A percentile compares a stretch with the other conserved stretches of the same genome.
Evolutionary conservation across 2,888 invertebrate species (phyloP).

Genomic region (Campopleginae sp.): DNA sequence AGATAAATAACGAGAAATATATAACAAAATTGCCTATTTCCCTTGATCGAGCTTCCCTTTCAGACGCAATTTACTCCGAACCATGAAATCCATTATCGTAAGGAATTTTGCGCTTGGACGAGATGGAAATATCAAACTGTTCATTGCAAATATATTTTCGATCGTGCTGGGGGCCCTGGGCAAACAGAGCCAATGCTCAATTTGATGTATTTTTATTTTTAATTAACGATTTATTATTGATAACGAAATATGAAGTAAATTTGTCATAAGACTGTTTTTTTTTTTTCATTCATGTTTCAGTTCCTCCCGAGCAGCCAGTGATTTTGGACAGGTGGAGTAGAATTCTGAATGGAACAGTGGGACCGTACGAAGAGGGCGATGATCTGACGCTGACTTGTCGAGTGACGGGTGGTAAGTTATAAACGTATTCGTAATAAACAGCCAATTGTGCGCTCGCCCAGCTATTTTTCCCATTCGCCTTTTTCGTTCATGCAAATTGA

Average conservation of each 20-base stretch:
- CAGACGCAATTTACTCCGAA: background rate
- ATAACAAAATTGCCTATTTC: background rate
- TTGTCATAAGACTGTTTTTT: background rate
- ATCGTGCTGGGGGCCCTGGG: background rate
- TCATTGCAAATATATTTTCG: background rate
- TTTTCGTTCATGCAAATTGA: background rate
- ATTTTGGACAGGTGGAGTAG: slow-evolving; percentile 94
- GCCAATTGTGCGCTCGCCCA: background rate
- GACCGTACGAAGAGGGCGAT: slow-evolving; percentile 94
- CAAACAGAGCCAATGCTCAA: background rate
- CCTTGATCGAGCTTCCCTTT: background rate
- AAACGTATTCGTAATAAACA: slow-evolving; percentile 3
- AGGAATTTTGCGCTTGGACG: background rate
- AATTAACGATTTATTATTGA: background rate
- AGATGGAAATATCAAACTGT: background rate
- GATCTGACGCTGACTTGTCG: slow-evolving; percentile 94
- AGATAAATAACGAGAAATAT: background rate
- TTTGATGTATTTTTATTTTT: background rate
- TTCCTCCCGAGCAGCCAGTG: slow-evolving; percentile 94
- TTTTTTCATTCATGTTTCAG: slow-evolving; percentile 86
- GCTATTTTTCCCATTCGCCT: background rate
- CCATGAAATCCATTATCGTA: background rate
- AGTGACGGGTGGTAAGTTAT: slow-evolving; percentile 92
- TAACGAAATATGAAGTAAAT: background rate
- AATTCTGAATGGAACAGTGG: slow-evolving; percentile 92